Evolutionary conservation across 2,113 vertebrate species (phyloP).

Genomic region (Antigone vipio): DNA sequence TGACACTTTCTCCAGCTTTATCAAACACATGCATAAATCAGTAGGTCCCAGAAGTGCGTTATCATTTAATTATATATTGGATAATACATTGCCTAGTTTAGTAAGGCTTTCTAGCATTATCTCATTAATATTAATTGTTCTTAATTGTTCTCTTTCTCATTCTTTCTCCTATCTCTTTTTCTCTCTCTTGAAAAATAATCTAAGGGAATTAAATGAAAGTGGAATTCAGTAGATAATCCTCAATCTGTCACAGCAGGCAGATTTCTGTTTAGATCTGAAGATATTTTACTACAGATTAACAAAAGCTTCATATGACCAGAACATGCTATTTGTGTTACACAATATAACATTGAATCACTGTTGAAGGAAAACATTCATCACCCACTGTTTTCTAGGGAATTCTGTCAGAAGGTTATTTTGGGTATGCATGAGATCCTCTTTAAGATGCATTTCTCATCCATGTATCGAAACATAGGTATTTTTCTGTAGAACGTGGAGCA

Average conservation of each 20-base stretch:
- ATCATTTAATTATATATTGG: neutral
- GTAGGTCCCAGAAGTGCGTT: neutral
- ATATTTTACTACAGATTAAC: slow-evolving; percentile 45
- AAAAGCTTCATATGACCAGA: slow-evolving; percentile 50
- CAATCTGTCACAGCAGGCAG: slow-evolving; percentile 37
- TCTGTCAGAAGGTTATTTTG: neutral
- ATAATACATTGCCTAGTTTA: neutral
- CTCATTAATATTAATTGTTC: neutral
- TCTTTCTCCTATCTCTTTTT: neutral
- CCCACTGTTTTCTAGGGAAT: neutral
- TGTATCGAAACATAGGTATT: neutral
- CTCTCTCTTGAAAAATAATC: slow-evolving; percentile 19
- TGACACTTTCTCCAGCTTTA: neutral
- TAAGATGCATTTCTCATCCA: neutral
- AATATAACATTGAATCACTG: neutral
- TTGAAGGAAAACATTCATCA: neutral
- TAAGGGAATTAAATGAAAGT: slow-evolving; percentile 31
- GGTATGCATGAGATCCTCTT: neutral
- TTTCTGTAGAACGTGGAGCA: neutral
- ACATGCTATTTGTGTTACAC: slow-evolving; percentile 26
- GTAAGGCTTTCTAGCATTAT: neutral
- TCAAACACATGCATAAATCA: neutral
- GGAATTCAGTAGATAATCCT: slow-evolving; percentile 50
- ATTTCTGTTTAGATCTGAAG: slow-evolving; percentile 47
- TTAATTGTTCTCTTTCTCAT: neutral